Evolutionary conservation across 2,113 vertebrate species (phyloP), one percentile per base, ranked within the genome.

Genomic region (Progne subis): DNA sequence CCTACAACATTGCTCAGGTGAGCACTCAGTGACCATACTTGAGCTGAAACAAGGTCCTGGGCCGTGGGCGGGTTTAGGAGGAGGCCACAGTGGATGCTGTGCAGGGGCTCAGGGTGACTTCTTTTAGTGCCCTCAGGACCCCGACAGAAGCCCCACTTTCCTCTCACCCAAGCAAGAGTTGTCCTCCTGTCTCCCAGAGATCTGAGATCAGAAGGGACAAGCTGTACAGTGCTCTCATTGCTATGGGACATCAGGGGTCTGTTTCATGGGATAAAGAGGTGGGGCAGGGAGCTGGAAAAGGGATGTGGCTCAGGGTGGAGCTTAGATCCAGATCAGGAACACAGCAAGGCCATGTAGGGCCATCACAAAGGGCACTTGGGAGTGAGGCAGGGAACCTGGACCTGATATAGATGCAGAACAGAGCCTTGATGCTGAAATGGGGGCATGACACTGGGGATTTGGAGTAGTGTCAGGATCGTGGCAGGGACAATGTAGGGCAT

Each of bases 101-200:
- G 11, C 8, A 72, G 9, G 11, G 10, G 10, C 7, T 55, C 18
- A 39, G 18, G 15, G 14, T 67, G 23, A 24, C 18, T 67, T 19
- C 12, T 71, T 90, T 47, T 32, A 24, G 17, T 44, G 20, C 9
- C n/a, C 8, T 88, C 12, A 71, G 26, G 13, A 18, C 3, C 5
- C 9, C 5, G 2, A 37, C 4, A 80, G 47, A 84, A 67, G 2
- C 1, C 5, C 0, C 3, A 2, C 2, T 75, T 59, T 17, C 18
- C 9, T 43, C 12, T 68, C 4, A 14, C 8, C 5, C 8, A 11
- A 44, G 7, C 4, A 60, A 25, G 12, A 4, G 5, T 26, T 70
- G 8, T 55, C 18, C 14, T 84, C 11, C 23, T 25, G 23, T 37
- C 26, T 68, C 47, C 67, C 50, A 76, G 25, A 61, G 28, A 4